Conservation (phyloP, 2,113 vertebrate genomes). For the Taxidea taxus region DNA sequence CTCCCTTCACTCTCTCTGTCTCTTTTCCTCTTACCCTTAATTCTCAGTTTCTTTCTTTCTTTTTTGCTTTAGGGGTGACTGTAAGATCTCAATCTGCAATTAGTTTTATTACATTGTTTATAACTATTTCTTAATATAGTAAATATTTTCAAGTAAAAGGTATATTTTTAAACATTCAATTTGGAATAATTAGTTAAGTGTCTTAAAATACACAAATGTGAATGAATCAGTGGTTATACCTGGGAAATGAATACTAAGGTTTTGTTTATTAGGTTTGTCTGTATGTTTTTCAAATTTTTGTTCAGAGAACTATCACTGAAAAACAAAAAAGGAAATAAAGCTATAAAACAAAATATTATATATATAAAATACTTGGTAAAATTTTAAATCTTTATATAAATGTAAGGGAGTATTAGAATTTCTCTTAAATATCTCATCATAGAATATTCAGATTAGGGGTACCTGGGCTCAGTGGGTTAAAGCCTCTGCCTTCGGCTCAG, state of each 20-base stretch:
- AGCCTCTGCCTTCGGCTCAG: too few species aligned
- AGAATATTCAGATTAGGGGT: background rate
- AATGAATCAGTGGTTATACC: background rate
- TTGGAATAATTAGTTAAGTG: background rate
- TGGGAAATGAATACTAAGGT: background rate
- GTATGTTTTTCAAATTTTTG: background rate
- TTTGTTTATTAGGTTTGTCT: background rate
- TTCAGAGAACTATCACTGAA: background rate
- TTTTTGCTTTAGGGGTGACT: background rate
- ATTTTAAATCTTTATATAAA: background rate
- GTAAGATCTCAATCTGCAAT: background rate
- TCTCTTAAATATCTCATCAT: background rate
- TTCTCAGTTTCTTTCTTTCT: background rate
- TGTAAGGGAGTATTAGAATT: background rate
- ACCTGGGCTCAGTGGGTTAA: too few species aligned
- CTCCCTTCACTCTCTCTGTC: background rate
- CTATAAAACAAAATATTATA: background rate
- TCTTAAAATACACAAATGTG: background rate
- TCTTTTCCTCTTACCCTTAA: background rate
- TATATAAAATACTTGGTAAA: background rate
- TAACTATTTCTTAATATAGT: background rate
- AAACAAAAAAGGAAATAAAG: background rate
- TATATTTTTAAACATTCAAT: background rate
- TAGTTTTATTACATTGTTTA: background rate
- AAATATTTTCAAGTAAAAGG: background rate